Base-by-base conservation (phyloP, 2,888 invertebrate species). In the Shargacucullia verbasci region DNA sequence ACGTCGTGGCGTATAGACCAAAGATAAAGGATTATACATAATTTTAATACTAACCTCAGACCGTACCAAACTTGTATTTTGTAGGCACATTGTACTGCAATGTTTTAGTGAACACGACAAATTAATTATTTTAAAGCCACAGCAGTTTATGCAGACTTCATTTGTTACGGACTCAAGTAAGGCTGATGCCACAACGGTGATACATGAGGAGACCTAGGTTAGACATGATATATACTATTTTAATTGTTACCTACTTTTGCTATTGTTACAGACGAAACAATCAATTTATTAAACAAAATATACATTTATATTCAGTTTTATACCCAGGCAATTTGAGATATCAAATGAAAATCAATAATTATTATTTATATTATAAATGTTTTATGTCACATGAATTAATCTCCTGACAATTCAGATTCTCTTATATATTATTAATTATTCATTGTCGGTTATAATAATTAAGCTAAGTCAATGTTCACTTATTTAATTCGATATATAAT, bases 381-480 rank as follows among this genome's bases (percentile, higher is more conserved):
- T 69, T 73, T 60, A 37, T 64, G 61, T 78, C 41, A 55, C 59
- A 58, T 61, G 25, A 58, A 78, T 76, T 75, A 75, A n/a, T n/a
- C 20, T 76, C 70, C 78, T 78, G 69, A 80, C 77, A 78, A 73
- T 72, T 83, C 76, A 70, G 78, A 83, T 83, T 84, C 73, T 83
- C 82, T 82, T 79, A 78, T 81, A 82, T 82, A 71, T 73, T 79
- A 84, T 87, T 86, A 84, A 87, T 70, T 70, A 76, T 87, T 86
- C 82, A 85, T 83, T 88, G 84, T 91, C 89, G 85, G 86, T 91
- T 92, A 87, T 90, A 89, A 90, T 90, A 89, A 85, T 88, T 92
- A 92, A 90, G 92, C 91, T 94, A 94, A 92, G 92, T 94, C 92
- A 92, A 90, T 91, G 92, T 94, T 94, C 92, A 92, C 89, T 91